Evolutionary conservation across 2,113 vertebrate species (phyloP), one percentile per base, ranked within the genome.

Genomic region (Felis chaus): DNA sequence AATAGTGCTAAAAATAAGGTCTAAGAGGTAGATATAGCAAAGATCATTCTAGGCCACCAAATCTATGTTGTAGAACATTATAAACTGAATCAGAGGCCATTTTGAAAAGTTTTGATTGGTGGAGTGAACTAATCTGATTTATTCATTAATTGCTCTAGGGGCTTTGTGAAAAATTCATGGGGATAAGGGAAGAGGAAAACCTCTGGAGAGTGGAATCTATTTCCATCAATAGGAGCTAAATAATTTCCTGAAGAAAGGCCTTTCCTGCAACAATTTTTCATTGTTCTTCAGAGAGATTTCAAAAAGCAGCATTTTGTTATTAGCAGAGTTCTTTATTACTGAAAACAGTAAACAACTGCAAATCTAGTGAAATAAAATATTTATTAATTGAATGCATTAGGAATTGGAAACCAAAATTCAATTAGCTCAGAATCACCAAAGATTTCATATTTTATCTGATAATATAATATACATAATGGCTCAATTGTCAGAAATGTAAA

Each of bases 261-360:
- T 95, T 98, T 93, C 71, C 31, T 92, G 11, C 10, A 95, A 69
- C 97, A 96, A 85, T 79, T 82, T 91, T 96, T 98, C 85, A 89
- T 31, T 97, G 36, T 82, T 86, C 94, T 98, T 98, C 95, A 96
- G 82, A 97, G 80, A 79, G 50, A n/a, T 78, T 97, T 92, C 57
- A 39, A 61, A 86, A 80, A 13, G 4, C 66, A 89, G 61, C 61
- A 90, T 68, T 96, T 97, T 97, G 13, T 97, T 96, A 89, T 74
- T 86, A 96, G 39, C 33, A 79, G 66, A 83, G 45, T 93, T 78
- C 68, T 96, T 98, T 95, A 96, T 94, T 93, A 76, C 36, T 76
- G n/a, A 16, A 7, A 96, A 76, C 3, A 89, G 31, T 93, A 98
- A 98, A 95, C 65, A 95, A 57, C 39, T 96, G 65, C 5, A 97